Evolutionary conservation across 2,113 vertebrate species (phyloP).

Genomic region (Recurvirostra avosetta): DNA sequence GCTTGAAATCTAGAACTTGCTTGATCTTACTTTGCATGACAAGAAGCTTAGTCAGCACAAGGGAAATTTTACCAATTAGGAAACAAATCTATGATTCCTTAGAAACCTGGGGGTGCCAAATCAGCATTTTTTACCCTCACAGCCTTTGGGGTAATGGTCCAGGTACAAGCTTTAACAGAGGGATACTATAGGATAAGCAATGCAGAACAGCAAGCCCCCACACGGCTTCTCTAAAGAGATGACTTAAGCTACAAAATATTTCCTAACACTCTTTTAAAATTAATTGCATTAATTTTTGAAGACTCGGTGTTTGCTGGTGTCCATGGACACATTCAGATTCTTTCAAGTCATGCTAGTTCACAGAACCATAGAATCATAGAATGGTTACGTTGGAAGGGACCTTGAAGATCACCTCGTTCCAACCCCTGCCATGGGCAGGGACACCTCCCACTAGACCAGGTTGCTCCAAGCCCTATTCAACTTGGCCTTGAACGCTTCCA

Average conservation of each 20-base stretch:
- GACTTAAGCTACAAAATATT: not conserved
- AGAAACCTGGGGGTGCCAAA: not conserved
- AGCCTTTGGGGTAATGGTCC: not conserved
- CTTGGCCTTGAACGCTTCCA: not conserved
- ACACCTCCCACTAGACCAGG: not conserved
- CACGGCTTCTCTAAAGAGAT: not conserved
- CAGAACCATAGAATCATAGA: not conserved
- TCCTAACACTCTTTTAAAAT: not conserved
- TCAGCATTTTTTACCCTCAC: not conserved
- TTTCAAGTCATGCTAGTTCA: not conserved
- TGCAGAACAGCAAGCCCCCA: fast-evolving
- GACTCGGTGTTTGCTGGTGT: not conserved
- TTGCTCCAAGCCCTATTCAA: not conserved
- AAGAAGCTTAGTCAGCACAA: not conserved
- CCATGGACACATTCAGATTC: not conserved
- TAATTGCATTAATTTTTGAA: not conserved
- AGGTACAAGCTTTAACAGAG: not conserved
- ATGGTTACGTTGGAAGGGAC: not conserved
- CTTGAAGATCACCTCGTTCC: not conserved
- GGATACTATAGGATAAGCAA: not conserved
- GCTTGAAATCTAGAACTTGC: not conserved
- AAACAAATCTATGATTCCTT: not conserved
- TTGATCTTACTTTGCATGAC: not conserved
- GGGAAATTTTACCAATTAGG: not conserved
- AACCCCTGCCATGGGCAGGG: not conserved